These are phyloP conservation scores for Athalia circularis DNA, from an alignment of 2,888 invertebrate species.

Conservation along the genomic window DNA sequence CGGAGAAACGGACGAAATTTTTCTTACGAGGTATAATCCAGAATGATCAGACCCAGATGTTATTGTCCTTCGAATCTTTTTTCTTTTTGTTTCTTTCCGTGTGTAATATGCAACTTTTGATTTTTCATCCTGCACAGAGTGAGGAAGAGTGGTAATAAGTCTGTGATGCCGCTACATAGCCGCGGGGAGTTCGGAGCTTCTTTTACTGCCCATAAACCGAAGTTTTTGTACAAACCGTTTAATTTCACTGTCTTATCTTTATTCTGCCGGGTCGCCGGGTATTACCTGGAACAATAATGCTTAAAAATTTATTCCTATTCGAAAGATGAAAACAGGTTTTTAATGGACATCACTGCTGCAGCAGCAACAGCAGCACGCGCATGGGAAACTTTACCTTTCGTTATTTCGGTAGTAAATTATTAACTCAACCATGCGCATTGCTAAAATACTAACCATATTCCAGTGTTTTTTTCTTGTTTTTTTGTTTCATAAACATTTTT, in stretches of 20 bases:
- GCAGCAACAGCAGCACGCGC: background rate
- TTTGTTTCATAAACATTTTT: background rate
- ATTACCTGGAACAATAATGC: slow-evolving; percentile 40
- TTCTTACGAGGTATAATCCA: too few relatives aligned
- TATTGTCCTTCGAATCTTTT: background rate
- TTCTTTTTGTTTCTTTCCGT: background rate
- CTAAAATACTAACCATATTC: slow-evolving; percentile 9
- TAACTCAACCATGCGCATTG: slow-evolving; percentile 16
- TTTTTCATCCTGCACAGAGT: background rate
- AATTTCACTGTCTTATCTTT: slow-evolving; percentile 40
- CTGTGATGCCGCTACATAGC: too few relatives aligned
- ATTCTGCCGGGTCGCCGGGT: slow-evolving; percentile 16
- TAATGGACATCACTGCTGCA: slow-evolving; percentile 4
- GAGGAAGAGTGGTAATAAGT: background rate
- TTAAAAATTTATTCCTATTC: slow-evolving; percentile 37
- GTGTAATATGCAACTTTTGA: too few relatives aligned
- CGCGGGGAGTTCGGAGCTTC: background rate
- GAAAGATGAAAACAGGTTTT: slow-evolving; percentile 33
- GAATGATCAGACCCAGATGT: background rate
- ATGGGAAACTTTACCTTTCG: slow-evolving; percentile 13
- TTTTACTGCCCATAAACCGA: slow-evolving; percentile 35
- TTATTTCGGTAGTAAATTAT: slow-evolving; percentile 30
- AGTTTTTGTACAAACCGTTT: slow-evolving; percentile 31
- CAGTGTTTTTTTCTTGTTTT: background rate
- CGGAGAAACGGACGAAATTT: too few relatives aligned